Evolutionary conservation across 1,140 invertebrate species (phyloP).

Genomic region (Cepaea nemoralis): DNA sequence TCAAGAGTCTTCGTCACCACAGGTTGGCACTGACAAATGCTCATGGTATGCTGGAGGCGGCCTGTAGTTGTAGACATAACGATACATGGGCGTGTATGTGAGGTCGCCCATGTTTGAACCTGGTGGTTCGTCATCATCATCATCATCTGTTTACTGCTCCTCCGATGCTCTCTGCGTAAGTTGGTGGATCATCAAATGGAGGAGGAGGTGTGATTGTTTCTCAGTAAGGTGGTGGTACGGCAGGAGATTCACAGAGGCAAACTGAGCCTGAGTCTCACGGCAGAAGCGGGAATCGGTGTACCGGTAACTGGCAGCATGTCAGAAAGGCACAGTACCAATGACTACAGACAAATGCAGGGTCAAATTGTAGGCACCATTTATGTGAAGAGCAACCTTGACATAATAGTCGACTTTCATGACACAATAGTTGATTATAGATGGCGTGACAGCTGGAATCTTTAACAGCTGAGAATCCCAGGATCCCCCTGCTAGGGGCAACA

Average conservation of each 20-base stretch:
- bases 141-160: constrained; percentile 73
- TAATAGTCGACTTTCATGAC: constrained; percentile 74
- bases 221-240: constrained; percentile 70
- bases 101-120: constrained; percentile 66
- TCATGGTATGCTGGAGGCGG: constrained; percentile 67
- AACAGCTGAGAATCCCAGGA: constrained; percentile 70
- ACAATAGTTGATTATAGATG: constrained; percentile 74
- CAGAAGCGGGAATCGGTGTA: constrained; percentile 62
- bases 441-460: constrained; percentile 74
- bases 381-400: constrained; percentile 73
- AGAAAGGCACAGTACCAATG: constrained; percentile 73
- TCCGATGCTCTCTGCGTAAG: constrained; percentile 73
- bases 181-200: constrained; percentile 72
- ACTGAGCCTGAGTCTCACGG: constrained; percentile 59
- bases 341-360: constrained; percentile 73
- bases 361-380: constrained; percentile 73
- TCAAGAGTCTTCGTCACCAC: constrained; percentile 13
- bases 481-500: constrained; percentile 63
- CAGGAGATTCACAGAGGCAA: constrained; percentile 52
- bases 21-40: not conserved
- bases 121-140: constrained; percentile 66
- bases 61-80: constrained; percentile 73
- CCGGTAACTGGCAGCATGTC: constrained; percentile 63
- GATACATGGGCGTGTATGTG: constrained; percentile 74
- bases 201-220: constrained; percentile 69